These are phyloP conservation scores for Ennomos fuscantarius DNA, from an alignment of 2,888 invertebrate species.

Conservation along the genomic window DNA sequence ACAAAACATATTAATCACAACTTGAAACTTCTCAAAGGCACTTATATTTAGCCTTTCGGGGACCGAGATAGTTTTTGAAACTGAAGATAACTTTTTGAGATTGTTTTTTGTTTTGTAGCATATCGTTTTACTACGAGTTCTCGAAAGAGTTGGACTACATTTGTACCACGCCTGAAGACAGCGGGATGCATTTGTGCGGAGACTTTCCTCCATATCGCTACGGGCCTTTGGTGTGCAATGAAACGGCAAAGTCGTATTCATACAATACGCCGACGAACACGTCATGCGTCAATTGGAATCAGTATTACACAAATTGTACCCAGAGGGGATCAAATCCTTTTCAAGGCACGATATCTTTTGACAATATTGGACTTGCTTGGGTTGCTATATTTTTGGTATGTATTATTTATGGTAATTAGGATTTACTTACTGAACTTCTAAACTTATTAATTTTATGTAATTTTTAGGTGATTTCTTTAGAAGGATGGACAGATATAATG, in stretches of 20 bases:
- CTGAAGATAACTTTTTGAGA: conserved; percentile 16
- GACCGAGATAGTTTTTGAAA: conserved; percentile 11
- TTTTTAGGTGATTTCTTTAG: conserved; percentile 97
- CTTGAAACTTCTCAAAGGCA: conserved; percentile 30
- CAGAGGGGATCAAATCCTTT: conserved; percentile 98
- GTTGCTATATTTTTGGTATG: conserved; percentile 99
- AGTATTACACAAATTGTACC: conserved; percentile 98
- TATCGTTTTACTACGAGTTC: conserved; percentile 94
- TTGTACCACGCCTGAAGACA: conserved; percentile 96
- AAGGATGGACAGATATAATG: conserved; percentile 99
- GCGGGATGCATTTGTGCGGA: conserved; percentile 96
- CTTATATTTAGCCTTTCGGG: conserved; percentile 22
- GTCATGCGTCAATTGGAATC: conserved; percentile 99
- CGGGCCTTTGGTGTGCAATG: conserved; percentile 91
- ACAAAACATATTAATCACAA: conserved; percentile 37
- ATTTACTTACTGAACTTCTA: too few relatives aligned
- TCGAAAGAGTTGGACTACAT: conserved; percentile 98
- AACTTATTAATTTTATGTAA: conserved; percentile 5
- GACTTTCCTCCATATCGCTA: conserved; percentile 92
- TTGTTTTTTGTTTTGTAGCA: conserved; percentile 68
- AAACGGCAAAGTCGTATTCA: conserved; percentile 86
- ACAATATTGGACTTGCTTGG: conserved; percentile 99
- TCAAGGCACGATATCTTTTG: conserved; percentile 99
- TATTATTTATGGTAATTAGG: conserved; percentile 38
- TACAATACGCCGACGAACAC: conserved; percentile 88